Percentiles rank a stretch among this genome's conserved stretches.
phyloP scores from a whole-genome alignment of 1,140 invertebrate genomes.

The Forficula auricularia region DNA sequence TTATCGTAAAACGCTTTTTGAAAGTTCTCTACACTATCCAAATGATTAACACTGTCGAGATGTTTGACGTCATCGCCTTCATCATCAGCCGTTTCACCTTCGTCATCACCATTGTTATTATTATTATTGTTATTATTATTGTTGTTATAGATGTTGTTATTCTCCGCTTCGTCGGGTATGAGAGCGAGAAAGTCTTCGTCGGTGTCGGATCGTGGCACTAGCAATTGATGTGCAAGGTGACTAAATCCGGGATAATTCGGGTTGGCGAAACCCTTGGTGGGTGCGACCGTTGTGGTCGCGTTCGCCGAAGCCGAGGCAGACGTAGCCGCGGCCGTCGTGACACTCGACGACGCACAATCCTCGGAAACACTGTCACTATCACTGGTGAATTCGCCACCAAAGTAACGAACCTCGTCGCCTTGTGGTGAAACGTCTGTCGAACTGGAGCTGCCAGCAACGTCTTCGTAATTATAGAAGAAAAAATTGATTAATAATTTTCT shows the following conservation, averaged over 20 bases:
- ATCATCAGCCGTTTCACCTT: slow-evolving; percentile 13
- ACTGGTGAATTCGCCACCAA: slow-evolving; percentile 6
- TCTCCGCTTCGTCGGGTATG: slow-evolving; percentile 18
- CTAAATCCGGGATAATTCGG: slow-evolving; percentile 56
- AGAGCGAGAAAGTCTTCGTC: slow-evolving; percentile 29
- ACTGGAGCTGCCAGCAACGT: slow-evolving; percentile 10
- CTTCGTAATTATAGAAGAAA: background rate
- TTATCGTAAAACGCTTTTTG: slow-evolving; percentile 40
- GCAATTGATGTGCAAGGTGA: slow-evolving; percentile 22
- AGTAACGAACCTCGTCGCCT: slow-evolving; percentile 12
- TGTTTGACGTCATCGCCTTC: slow-evolving; percentile 11
- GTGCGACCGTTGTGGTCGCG: no score
- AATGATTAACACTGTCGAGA: slow-evolving; percentile 33
- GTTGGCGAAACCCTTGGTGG: slow-evolving; percentile 24
- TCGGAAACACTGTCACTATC: slow-evolving; percentile 22
- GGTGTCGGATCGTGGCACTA: slow-evolving; percentile 25
- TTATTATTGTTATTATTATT: slow-evolving; percentile 21
- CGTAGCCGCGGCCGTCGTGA: slow-evolving; percentile 17
- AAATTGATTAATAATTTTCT: background rate
- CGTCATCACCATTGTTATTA: slow-evolving; percentile 13
- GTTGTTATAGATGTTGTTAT: slow-evolving; percentile 21
- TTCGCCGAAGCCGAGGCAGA: slow-evolving; percentile 42
- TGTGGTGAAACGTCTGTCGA: slow-evolving; percentile 12
- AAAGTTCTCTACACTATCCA: slow-evolving; percentile 31
- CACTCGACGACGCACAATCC: slow-evolving; percentile 24